Percentiles rank a stretch among this genome's conserved stretches.
Evolutionary conservation across 2,888 invertebrate genomes (phyloP).

Genomic region (Lagria hirta): DNA sequence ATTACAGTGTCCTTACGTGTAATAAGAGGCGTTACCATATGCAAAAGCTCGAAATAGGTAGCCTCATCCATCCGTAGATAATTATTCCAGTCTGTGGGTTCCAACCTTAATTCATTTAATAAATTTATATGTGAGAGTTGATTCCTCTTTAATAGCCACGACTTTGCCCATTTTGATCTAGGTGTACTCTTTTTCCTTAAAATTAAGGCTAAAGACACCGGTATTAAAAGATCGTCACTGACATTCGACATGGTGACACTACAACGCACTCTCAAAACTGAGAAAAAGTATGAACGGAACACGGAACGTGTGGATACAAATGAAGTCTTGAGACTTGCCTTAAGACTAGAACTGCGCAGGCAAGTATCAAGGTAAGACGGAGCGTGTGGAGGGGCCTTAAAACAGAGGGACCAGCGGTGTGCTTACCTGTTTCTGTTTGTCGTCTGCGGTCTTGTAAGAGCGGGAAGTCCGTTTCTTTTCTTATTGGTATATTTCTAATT

Average conservation of each 20-base stretch:
- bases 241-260: too few relatives aligned
- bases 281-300: too few relatives aligned
- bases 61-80: constrained; percentile 33
- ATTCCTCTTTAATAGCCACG: constrained; percentile 21
- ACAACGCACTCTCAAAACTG: too few relatives aligned
- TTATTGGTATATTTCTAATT: too few relatives aligned
- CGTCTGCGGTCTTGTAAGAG: too few relatives aligned
- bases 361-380: not conserved
- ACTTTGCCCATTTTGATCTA: not conserved
- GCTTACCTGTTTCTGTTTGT: too few relatives aligned
- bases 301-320: too few relatives aligned
- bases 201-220: not conserved
- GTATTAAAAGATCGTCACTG: not conserved
- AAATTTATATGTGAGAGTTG: constrained; percentile 21
- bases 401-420: too few relatives aligned
- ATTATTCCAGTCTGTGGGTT: constrained; percentile 33
- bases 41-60: constrained; percentile 29
- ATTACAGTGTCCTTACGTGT: constrained; percentile 28
- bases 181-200: not conserved
- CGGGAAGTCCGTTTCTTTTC: too few relatives aligned
- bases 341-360: too few relatives aligned
- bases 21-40: constrained; percentile 31
- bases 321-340: too few relatives aligned
- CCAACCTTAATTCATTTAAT: constrained; percentile 15
- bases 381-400: not conserved